phyloP scores from a whole-genome alignment of 2,888 invertebrate species.

The Hyppa rectilinea region DNA sequence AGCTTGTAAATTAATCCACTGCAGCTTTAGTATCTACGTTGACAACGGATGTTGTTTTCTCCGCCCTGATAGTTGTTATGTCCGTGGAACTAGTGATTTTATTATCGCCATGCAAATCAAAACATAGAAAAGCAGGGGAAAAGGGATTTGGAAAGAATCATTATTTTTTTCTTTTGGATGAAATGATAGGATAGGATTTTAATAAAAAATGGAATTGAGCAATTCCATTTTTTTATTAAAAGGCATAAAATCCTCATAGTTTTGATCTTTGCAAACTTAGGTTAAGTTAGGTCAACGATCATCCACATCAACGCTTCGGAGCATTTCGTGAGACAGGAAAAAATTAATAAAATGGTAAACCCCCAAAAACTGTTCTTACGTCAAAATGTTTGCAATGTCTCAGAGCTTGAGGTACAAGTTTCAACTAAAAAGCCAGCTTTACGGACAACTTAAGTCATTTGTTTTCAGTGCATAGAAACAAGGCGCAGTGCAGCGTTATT shows the following conservation, averaged over 20 bases:
- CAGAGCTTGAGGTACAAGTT: neutral
- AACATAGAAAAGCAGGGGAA: neutral
- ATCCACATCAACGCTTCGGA: neutral
- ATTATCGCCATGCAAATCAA: neutral
- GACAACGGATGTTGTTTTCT: constrained; percentile 15
- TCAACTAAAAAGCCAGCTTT: neutral
- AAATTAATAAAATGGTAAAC: neutral
- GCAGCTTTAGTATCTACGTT: constrained; percentile 8
- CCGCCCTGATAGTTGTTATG: neutral
- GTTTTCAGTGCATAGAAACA: constrained; percentile 21
- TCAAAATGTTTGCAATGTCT: neutral
- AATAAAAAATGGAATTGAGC: no score
- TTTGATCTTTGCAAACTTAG: no score
- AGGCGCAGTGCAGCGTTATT: constrained; percentile 48
- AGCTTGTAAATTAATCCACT: neutral
- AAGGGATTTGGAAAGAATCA: neutral
- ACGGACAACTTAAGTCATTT: neutral
- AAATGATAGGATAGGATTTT: no score
- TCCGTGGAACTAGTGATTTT: neutral
- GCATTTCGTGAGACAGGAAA: neutral
- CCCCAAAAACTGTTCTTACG: neutral
- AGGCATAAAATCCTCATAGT: no score
- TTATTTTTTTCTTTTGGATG: no score
- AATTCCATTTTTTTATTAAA: no score
- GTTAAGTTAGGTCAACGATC: neutral